phyloP scores from a whole-genome alignment of 2,113 vertebrate genomes.

The Sciurus niger region DNA sequence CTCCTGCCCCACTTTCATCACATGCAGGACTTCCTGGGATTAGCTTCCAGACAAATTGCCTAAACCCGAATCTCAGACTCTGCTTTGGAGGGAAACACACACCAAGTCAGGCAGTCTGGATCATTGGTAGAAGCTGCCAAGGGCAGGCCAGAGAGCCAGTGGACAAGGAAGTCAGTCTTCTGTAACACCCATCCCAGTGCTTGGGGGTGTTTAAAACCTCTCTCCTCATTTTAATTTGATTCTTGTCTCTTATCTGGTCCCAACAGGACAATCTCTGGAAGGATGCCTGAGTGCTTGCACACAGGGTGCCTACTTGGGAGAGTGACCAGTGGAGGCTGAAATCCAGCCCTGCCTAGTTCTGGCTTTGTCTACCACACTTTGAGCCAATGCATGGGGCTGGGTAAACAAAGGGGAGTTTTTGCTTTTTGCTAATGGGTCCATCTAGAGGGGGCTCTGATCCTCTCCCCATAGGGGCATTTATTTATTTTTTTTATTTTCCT shows the following conservation, averaged over 20 bases:
- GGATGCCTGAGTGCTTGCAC: not conserved
- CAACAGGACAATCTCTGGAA: not conserved
- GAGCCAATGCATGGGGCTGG: not conserved
- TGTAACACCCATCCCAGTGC: no score
- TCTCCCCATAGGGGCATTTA: fast-evolving
- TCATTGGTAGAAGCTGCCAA: not conserved
- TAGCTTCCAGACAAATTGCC: not conserved
- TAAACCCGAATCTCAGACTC: not conserved
- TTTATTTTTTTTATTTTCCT: not conserved
- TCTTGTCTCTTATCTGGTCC: not conserved
- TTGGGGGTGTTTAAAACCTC: not conserved
- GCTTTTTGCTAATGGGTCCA: not conserved
- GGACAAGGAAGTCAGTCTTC: not conserved
- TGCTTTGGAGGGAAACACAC: not conserved
- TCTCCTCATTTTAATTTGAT: not conserved
- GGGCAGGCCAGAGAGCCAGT: not conserved
- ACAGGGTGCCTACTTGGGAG: not conserved
- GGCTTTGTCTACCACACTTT: not conserved
- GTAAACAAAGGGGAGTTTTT: not conserved
- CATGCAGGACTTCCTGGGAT: not conserved
- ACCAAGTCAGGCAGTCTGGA: not conserved
- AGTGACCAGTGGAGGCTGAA: not conserved
- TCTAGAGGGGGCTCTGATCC: not conserved
- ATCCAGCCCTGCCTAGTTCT: not conserved
- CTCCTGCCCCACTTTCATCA: not conserved